Percentiles rank a stretch among this genome's conserved stretches.
These are phyloP conservation scores for Pseudorectes ferrugineus DNA, from an alignment of 2,113 vertebrate genomes.

Conservation along the genomic window DNA sequence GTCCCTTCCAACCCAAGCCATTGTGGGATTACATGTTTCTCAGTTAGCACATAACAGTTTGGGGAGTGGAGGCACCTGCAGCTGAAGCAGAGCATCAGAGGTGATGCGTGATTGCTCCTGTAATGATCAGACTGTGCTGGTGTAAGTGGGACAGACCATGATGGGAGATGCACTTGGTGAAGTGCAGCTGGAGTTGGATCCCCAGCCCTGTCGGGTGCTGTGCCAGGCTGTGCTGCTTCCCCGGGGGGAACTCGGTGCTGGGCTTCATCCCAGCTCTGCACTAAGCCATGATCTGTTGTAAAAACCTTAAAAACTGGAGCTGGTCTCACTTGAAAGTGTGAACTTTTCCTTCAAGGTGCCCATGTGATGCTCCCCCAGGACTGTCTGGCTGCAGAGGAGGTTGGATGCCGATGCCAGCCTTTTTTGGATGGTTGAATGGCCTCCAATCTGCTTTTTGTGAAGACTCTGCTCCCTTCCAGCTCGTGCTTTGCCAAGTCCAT, in stretches of 20 bases:
- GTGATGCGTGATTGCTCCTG: background rate
- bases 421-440: background rate
- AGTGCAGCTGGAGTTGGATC: background rate
- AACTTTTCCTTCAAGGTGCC: background rate
- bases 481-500: background rate
- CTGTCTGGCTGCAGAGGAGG: background rate
- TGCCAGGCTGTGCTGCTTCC: background rate
- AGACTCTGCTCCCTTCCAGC: background rate
- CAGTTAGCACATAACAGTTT: rapidly evolving
- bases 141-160: rapidly evolving
- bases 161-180: background rate
- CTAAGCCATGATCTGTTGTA: rapidly evolving
- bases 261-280: background rate
- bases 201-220: rapidly evolving
- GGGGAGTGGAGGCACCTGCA: background rate
- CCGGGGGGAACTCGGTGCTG: background rate
- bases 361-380: background rate
- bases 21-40: too few relatives aligned
- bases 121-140: rapidly evolving
- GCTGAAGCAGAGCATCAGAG: background rate
- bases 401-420: background rate
- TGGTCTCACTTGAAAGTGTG: background rate
- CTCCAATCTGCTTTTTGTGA: background rate
- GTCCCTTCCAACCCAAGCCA: rapidly evolving
- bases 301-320: background rate